Base-by-base conservation (phyloP, 2,113 vertebrate genomes). In the Gallinago undulata region DNA sequence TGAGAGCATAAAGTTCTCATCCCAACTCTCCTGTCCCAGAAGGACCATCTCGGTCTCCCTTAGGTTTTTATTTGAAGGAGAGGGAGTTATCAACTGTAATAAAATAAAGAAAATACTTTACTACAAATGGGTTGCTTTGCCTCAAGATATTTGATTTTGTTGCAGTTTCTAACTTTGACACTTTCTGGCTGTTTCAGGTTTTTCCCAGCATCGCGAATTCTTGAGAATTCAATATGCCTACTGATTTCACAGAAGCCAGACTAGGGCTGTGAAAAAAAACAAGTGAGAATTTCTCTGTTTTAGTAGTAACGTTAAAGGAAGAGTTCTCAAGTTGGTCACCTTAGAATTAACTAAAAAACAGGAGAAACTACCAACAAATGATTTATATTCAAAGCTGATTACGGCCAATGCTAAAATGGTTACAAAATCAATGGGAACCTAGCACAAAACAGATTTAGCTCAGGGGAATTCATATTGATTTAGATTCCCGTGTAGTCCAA, bases 341-440 rank as follows among this genome's bases (percentile, higher is more conserved):
- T 95, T 30, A 87, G 66, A 89, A 94, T 89, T 90, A 96, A 92
- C 92, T 95, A 93, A 90, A 96, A 89, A 41, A 93, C 66, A 91
- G 59, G 10, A 87, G 48, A 87, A 82, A 51, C 73, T 93, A 80
- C 24, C 4, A 0, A 22, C 48, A 69, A 92, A 92, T 84, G 11
- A 92, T 92, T 93, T 96, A 51, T 84, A 92, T 94, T 93, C 90
- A 87, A 92, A 84, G 77, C 45, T 51, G 69, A 96, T 93, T 87
- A 96, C 48, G 55, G 84, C 67, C 62, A 91, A 90, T 12, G 28
- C 67, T 35, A 69, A 97, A 96, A 89, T 78, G 80, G 48, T 94
- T 90, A 73, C 57, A 83, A 79, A 75, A 67, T 90, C 94, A 89
- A 89, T 90, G 87, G 80, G 70, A 91, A 39, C 86, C 60, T 28